Base-by-base conservation (phyloP, 2,888 invertebrate species). In the Neria commutata region DNA sequence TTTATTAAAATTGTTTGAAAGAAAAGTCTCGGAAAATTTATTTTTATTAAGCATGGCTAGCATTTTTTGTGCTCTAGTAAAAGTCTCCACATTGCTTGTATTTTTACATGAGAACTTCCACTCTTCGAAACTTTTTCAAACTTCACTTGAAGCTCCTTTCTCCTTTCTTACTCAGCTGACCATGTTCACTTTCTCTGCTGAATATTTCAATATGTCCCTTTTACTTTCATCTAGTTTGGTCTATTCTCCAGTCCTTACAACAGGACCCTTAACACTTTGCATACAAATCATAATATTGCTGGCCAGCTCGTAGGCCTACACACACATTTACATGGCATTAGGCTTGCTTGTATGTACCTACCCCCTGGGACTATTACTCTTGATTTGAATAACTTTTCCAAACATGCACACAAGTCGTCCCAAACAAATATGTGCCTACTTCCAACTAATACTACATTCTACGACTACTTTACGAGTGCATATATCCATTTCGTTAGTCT, bases 401-500 rank as follows among this genome's bases (percentile, higher is more conserved):
- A 47, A 47, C 24, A 8, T 16, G 11, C 23, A 4, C 24, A 14
- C 6, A 3, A 6, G 21, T 34, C 23, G 5, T 34, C 19, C 25
- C 10, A 48, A 40, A 52, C 52, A 37, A 51, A 51, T 23, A 25
- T 52, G 40, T 52, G 52, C 52, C 52, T 52, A 52, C 42, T 40
- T 52, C 52, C 52, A 25, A 24, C 52, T 23, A 14, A 40, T 40
- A 23, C 25, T 37, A 17, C 23, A 29, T 17, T 52, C n/a, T n/a
- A n/a, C 37, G 24, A 50, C 34, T 23, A 50, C 3, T n/a, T n/a
- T n/a, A n/a, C n/a, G n/a, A n/a, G n/a, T n/a, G n/a, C n/a, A n/a
- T n/a, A n/a, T n/a, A n/a, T n/a, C n/a, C n/a, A n/a, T n/a, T n/a
- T n/a, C n/a, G n/a, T n/a, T 33, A 14, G 8, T 33, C 33, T 10